Percentiles rank a stretch among this genome's conserved stretches.
Conservation (phyloP, 2,113 vertebrate genomes). For the Monopterus albus region DNA sequence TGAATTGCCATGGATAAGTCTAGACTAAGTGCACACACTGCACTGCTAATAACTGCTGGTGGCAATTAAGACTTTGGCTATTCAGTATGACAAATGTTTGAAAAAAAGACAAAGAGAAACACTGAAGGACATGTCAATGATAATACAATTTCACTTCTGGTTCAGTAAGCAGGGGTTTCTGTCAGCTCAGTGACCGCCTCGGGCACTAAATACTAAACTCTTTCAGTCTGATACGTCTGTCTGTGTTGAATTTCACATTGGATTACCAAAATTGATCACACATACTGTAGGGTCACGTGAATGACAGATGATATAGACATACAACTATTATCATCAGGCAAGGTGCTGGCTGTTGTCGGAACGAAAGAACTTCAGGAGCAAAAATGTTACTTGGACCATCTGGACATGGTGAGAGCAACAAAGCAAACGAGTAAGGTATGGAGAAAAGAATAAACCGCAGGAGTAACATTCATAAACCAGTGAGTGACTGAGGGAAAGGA, state of each 20-base stretch:
- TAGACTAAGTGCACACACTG: constrained; percentile 8
- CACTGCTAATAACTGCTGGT: constrained; percentile 12
- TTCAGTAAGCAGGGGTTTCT: constrained; percentile 43
- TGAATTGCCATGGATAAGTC: constrained; percentile 14
- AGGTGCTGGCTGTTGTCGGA: no score
- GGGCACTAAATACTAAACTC: constrained; percentile 22
- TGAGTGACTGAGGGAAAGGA: no score
- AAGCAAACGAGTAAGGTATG: no score
- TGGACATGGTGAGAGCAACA: no score
- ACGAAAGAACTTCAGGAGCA: no score
- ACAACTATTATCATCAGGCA: not conserved
- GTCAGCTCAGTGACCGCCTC: constrained; percentile 51
- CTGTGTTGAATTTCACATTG: constrained; percentile 25
- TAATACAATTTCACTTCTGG: constrained; percentile 33
- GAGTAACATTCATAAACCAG: no score
- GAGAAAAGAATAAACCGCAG: no score
- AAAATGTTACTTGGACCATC: no score
- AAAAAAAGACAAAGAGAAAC: constrained; percentile 10
- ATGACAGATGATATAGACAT: not conserved
- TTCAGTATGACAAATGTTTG: not conserved
- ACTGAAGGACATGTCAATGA: constrained; percentile 46
- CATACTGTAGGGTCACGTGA: constrained; percentile 11
- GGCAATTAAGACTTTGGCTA: constrained; percentile 15
- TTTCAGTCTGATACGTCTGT: constrained; percentile 26
- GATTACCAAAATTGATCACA: constrained; percentile 41